Percentiles rank a stretch among this genome's conserved stretches.
These are phyloP conservation scores for Dipodomys stephensi DNA, from an alignment of 2,113 vertebrate species.

Conservation along the genomic window DNA sequence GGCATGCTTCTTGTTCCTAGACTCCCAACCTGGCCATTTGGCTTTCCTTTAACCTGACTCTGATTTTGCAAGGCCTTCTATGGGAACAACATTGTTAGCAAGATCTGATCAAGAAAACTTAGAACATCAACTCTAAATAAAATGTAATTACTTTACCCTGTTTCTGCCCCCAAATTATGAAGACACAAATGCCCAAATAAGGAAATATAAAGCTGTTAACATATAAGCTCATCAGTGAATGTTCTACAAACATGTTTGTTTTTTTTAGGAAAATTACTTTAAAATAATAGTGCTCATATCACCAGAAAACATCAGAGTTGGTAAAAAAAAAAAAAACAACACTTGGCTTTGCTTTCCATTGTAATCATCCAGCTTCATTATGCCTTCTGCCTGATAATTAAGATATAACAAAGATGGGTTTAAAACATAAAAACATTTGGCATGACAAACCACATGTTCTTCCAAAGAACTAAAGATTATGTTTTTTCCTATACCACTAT, in stretches of 20 bases:
- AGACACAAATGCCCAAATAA: constrained; percentile 52
- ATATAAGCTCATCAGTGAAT: constrained; percentile 60
- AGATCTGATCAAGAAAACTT: not conserved
- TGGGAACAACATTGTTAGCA: not conserved
- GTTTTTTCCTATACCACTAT: constrained; percentile 42
- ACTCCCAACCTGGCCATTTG: not conserved
- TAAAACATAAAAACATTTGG: constrained; percentile 76
- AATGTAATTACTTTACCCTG: not conserved
- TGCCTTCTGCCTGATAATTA: constrained; percentile 83
- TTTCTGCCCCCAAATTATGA: not conserved
- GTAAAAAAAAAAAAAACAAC: constrained; percentile 38
- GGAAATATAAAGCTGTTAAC: constrained; percentile 69
- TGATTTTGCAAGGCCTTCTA: not conserved
- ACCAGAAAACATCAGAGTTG: constrained; percentile 66
- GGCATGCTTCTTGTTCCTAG: not conserved
- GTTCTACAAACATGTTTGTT: constrained; percentile 42
- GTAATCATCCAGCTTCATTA: constrained; percentile 77
- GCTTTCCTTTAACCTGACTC: not conserved
- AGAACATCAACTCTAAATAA: not conserved
- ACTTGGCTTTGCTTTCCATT: constrained; percentile 68
- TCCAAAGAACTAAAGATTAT: constrained; percentile 60
- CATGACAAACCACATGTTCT: constrained; percentile 72
- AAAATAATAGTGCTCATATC: constrained; percentile 69
- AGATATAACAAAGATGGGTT: constrained; percentile 78
- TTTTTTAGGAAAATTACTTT: constrained; percentile 75